Percentiles rank a stretch among this genome's conserved stretches.
phyloP scores from a whole-genome alignment of 92 coral and sea anemone species.

The Porites lobata region DNA sequence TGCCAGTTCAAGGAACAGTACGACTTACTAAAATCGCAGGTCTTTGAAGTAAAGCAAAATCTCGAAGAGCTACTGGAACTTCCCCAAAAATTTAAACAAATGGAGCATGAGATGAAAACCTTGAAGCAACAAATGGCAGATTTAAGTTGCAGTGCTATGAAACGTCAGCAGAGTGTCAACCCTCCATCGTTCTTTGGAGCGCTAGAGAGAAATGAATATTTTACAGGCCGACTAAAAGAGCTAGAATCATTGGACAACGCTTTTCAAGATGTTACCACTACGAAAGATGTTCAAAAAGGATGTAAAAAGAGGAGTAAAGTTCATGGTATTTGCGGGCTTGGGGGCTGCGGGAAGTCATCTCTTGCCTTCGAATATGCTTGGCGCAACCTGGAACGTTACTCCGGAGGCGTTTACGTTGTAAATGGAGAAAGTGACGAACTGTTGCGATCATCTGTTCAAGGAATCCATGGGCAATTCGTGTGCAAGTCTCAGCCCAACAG shows the following conservation, averaged over 20 bases:
- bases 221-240: constrained; percentile 54
- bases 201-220: constrained; percentile 61
- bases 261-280: neutral
- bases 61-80: neutral
- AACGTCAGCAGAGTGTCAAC: neutral
- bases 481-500: constrained; percentile 43
- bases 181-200: constrained; percentile 39
- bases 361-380: constrained; percentile 65
- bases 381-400: constrained; percentile 36
- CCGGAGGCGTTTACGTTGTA: constrained; percentile 65
- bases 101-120: neutral
- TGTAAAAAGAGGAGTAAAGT: neutral
- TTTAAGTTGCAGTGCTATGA: neutral
- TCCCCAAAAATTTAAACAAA: neutral
- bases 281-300: neutral
- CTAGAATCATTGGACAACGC: constrained; percentile 20
- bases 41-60: neutral
- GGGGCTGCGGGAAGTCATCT: constrained; percentile 72
- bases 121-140: constrained; percentile 1
- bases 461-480: constrained; percentile 10
- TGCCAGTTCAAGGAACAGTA: neutral
- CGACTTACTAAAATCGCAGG: neutral
- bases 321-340: constrained; percentile 56
- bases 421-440: constrained; percentile 56
- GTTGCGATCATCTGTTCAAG: constrained; percentile 27